phyloP scores from a whole-genome alignment of 2,888 invertebrate species.

The Amitus sp. region DNA sequence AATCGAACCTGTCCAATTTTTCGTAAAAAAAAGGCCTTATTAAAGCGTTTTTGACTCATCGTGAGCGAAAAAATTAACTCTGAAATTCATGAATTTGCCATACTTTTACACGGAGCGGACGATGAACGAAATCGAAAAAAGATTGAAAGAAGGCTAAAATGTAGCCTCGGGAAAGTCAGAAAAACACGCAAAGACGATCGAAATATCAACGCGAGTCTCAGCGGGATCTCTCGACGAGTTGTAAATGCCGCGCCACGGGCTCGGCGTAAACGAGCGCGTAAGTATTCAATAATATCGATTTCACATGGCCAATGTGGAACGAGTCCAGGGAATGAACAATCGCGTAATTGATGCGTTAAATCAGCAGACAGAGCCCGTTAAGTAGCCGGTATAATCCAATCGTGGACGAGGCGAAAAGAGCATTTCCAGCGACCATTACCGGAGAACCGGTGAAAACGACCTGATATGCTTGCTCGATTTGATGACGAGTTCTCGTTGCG shows the following conservation, averaged over 20 bases:
- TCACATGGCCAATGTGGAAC: conserved; percentile 3
- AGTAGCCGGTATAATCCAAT: conserved; percentile 1
- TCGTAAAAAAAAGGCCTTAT: no score
- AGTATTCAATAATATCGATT: conserved; percentile 13
- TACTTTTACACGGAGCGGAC: no score
- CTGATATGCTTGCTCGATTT: conserved; percentile 3
- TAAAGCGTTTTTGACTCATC: no score
- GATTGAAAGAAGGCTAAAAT: no score
- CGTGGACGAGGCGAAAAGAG: not conserved
- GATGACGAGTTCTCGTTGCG: not conserved
- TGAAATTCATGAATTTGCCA: no score
- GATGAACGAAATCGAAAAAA: no score
- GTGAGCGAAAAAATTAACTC: no score
- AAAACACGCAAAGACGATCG: conserved; percentile 1
- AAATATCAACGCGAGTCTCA: not conserved
- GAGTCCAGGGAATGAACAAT: conserved; percentile 12
- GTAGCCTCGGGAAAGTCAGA: no score
- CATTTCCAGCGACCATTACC: not conserved
- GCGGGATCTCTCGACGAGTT: conserved; percentile 2
- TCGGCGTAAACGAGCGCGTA: conserved; percentile 5
- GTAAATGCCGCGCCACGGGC: conserved; percentile 5
- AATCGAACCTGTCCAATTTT: no score
- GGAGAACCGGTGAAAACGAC: conserved; percentile 6
- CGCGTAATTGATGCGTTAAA: conserved; percentile 15
- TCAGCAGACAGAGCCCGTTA: conserved; percentile 11